phyloP scores from a whole-genome alignment of 2,797 vertebrate genomes.

The Pseudopleuronectes americanus region DNA sequence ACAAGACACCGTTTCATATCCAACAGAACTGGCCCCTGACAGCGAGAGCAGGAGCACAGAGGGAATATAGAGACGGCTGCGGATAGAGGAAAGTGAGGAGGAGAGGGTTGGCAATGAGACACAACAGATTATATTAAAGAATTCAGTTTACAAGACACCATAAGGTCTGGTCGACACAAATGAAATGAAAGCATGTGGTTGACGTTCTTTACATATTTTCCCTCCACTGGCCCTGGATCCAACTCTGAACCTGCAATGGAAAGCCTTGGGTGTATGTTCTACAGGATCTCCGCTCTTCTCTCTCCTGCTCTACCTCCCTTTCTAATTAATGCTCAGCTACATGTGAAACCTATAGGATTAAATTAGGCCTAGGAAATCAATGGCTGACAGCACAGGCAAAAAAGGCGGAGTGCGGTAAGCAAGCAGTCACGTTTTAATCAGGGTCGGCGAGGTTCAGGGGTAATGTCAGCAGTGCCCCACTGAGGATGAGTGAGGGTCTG shows the following conservation, averaged over 20 bases:
- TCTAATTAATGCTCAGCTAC: conserved; percentile 75
- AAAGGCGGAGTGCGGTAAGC: conserved; percentile 51
- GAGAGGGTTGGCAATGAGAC: background rate
- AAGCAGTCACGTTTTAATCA: conserved; percentile 75
- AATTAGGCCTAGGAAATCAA: conserved; percentile 78
- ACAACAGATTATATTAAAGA: conserved; percentile 41
- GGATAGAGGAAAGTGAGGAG: conserved; percentile 29
- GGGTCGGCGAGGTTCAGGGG: conserved; percentile 30
- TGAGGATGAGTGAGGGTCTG: conserved; percentile 32
- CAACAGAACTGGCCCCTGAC: conserved; percentile 36
- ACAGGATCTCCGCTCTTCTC: conserved; percentile 40
- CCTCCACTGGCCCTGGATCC: conserved; percentile 46
- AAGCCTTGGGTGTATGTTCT: conserved; percentile 50
- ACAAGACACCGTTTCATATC: conserved; percentile 55
- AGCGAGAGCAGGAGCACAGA: conserved; percentile 24
- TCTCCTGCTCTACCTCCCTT: conserved; percentile 42
- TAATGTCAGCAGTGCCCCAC: conserved; percentile 26
- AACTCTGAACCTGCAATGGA: conserved; percentile 60
- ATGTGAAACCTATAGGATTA: conserved; percentile 73
- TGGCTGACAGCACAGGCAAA: conserved; percentile 59
- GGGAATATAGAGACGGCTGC: conserved; percentile 29
- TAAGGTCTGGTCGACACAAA: conserved; percentile 45
- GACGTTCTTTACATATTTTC: conserved; percentile 40
- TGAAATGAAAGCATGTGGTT: conserved; percentile 46
- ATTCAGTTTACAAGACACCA: conserved; percentile 46